Base-by-base conservation (phyloP, 2,888 invertebrate genomes). In the Pyrrhia umbra region DNA sequence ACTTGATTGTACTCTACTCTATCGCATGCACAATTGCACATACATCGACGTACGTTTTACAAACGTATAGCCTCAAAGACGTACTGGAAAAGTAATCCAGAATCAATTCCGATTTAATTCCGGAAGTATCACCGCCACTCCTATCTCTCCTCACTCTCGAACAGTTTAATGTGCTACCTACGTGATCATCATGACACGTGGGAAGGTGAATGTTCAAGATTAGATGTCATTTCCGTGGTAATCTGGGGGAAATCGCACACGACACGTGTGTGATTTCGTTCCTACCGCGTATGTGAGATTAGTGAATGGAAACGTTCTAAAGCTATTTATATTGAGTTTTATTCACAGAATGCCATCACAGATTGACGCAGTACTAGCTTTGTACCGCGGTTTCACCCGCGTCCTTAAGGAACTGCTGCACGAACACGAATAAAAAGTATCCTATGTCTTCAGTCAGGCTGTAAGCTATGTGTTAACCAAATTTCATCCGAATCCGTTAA, bases 91-190 rank as follows among this genome's bases (percentile, higher is more conserved):
- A 37, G 42, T 47, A 58, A 68, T 70, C 76, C 68, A 63, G 64
- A 85, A 82, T 83, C 85, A 80, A 85, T 85, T 86, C 75, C 74
- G 64, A 79, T 79, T 78, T 77, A 78, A 85, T 82, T 79, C 83
- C 80, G 84, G 86, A 85, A 85, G 77, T 78, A 72, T 65, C 56
- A 66, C 39, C 42, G 42, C 3, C 56, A 59, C 60, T 59, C 58
- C 67, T 54, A 2, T n/a, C 13, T n/a, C n/a, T n/a, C n/a, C n/a
- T n/a, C n/a, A 65, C 52, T 49, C 49, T n/a, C n/a, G 51, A 60
- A 71, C 59, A 55, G 40, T 68, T 55, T 69, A 47, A 57, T 59
- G 55, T 42, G 13, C 46, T 39, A 18, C 21, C 43, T 67, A 66
- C 71, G 77, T 77, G 79, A 60, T 69, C 57, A 62, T 66, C 50